Evolutionary conservation across 1,140 invertebrate species (phyloP), one percentile per base, ranked within the genome.

Genomic region (Drosophila equinoxialis): DNA sequence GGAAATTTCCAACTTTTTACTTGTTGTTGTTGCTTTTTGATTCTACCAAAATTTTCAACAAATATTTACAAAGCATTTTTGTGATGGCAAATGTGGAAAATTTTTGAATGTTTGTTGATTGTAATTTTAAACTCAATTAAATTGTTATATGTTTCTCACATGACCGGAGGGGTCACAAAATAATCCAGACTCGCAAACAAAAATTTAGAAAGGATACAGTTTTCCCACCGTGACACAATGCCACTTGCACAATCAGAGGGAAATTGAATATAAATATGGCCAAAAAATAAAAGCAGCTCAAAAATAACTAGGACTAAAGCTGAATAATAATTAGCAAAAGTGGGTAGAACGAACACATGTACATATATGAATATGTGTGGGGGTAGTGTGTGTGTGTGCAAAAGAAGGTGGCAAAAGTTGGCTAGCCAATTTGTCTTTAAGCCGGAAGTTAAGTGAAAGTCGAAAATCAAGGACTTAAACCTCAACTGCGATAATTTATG

Each of bases 101-200:
- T 67, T 61, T 76, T 65, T 37, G 30, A 59, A 23, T 48, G 37
- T 65, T 42, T 42, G 54, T 57, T 45, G 57, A 10, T 39, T 63
- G 74, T 72, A 79, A 85, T 77, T 85, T 85, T 57, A 74, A 86
- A 85, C 68, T 66, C 82, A 85, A 81, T 85, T 81, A 75, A 81
- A 71, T 71, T 42, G 48, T 39, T 63, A 23, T 58, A 14, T 14
- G 30, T 30, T 58, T n/a, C 45, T 51, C 45, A 51, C 10, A 51
- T 51, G 45, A 51, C 45, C 45, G 20, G 6, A 51, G 45, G 45
- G 45, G 45, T n/a, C 8, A 20, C 45, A 23, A 23, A 23, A 51
- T 51, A 51, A 51, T 51, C 10, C 45, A 51, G 14, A 17, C 17
- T 20, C 45, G 2, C 8, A 14, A 2, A 20, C 45, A 51, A 51